phyloP scores from a whole-genome alignment of 2,888 invertebrate genomes.

The Cephus runcator region DNA sequence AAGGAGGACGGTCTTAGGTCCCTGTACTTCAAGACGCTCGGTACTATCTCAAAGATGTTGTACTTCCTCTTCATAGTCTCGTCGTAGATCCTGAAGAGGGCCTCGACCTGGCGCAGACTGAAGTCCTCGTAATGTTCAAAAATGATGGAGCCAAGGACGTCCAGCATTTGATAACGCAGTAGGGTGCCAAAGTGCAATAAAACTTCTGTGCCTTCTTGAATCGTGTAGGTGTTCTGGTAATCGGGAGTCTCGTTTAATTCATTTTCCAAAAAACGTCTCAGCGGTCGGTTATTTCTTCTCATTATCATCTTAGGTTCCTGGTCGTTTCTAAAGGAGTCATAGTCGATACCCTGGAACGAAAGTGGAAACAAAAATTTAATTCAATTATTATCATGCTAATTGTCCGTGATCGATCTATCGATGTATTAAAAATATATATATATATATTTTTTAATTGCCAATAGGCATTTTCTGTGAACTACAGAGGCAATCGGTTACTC shows the following conservation, averaged over 20 bases:
- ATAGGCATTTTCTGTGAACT: too few relatives aligned
- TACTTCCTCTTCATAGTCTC: constrained; percentile 38
- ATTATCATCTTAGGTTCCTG: constrained; percentile 5
- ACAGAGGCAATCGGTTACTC: too few relatives aligned
- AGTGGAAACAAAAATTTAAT: not conserved
- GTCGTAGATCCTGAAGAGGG: constrained; percentile 33
- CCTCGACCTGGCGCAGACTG: constrained; percentile 32
- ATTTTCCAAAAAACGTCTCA: constrained; percentile 19
- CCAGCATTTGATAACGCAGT: constrained; percentile 34
- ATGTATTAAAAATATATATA: too few relatives aligned
- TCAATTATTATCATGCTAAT: too few relatives aligned
- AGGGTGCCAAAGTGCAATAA: constrained; percentile 36
- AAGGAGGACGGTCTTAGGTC: constrained; percentile 34
- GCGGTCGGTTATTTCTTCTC: not conserved
- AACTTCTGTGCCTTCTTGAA: constrained; percentile 38
- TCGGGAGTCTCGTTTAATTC: not conserved
- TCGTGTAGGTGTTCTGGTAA: constrained; percentile 3
- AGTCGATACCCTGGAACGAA: constrained; percentile 24
- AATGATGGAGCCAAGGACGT: constrained; percentile 39
- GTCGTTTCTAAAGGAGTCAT: constrained; percentile 21
- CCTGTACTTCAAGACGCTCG: constrained; percentile 27
- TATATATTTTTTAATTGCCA: too few relatives aligned
- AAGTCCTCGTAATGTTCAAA: constrained; percentile 47
- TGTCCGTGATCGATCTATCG: too few relatives aligned
- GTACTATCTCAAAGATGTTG: constrained; percentile 38